phyloP scores from a whole-genome alignment of 1,140 invertebrate genomes.

The Choristoneura fumiferana region DNA sequence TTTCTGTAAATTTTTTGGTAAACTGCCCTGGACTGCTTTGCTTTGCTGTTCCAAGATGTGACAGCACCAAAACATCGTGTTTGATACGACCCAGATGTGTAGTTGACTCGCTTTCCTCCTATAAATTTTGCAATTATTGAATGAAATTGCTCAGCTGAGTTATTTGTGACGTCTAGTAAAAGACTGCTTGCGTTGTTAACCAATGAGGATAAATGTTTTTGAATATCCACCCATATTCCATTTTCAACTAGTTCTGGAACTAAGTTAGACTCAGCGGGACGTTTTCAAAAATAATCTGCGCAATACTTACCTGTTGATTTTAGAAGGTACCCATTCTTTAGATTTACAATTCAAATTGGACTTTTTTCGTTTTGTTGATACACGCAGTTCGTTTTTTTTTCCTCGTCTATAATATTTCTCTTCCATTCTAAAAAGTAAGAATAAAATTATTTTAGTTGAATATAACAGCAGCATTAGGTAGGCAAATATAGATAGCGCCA shows the following conservation, averaged over 20 bases:
- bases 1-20: too few relatives aligned
- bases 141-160: not conserved
- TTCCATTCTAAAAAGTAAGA: too few relatives aligned
- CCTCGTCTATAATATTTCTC: too few relatives aligned
- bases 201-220: not conserved
- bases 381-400: too few relatives aligned
- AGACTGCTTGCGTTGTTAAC: not conserved
- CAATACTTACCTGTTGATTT: too few relatives aligned
- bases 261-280: not conserved
- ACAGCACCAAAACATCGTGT: not conserved
- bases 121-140: not conserved
- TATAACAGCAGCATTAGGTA: too few relatives aligned
- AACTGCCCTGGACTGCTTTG: not conserved
- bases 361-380: too few relatives aligned
- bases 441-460: too few relatives aligned
- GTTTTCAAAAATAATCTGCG: not conserved
- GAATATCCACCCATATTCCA: not conserved
- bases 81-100: not conserved
- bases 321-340: too few relatives aligned
- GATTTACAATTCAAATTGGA: too few relatives aligned
- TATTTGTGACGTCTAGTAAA: not conserved
- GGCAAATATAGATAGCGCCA: too few relatives aligned
- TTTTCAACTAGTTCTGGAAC: not conserved
- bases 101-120: not conserved
- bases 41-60: not conserved